Percentiles rank a stretch among this genome's conserved stretches.
Evolutionary conservation across 2,113 vertebrate genomes (phyloP).

Genomic region (Delphinapterus leucas): DNA sequence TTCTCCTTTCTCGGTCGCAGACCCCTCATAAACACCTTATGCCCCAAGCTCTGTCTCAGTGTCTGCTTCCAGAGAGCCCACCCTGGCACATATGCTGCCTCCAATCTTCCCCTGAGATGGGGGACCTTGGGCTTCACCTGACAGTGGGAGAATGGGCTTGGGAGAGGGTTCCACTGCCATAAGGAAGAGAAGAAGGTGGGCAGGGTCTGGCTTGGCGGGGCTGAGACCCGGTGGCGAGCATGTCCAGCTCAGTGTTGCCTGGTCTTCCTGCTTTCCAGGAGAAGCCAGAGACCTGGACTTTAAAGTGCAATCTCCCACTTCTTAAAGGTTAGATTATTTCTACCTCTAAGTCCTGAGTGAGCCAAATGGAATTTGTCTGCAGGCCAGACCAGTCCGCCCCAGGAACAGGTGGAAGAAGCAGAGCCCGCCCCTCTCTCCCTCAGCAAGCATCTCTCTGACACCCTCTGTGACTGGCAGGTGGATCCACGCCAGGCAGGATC

Average conservation of each 20-base stretch:
- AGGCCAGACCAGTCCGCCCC: neutral
- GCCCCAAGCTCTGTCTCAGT: too few relatives aligned
- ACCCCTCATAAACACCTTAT: neutral
- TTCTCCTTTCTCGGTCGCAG: neutral
- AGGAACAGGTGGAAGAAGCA: neutral
- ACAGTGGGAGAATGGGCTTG: too few relatives aligned
- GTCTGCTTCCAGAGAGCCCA: neutral
- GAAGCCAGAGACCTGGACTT: neutral
- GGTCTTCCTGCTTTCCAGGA: neutral
- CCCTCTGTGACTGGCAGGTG: neutral
- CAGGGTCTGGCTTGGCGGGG: neutral
- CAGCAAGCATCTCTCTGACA: neutral
- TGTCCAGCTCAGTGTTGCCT: rapidly evolving
- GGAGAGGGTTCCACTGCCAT: too few relatives aligned
- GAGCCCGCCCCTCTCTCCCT: neutral
- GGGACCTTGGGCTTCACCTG: neutral
- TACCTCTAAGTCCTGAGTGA: neutral
- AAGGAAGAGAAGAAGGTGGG: neutral
- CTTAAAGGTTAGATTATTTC: neutral
- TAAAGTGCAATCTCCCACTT: neutral
- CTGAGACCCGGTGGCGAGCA: neutral
- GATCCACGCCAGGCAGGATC: neutral
- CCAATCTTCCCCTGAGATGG: neutral
- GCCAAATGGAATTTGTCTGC: neutral
- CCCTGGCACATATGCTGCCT: rapidly evolving